Base-by-base conservation (phyloP, 2,888 invertebrate species). In the Xestia c-nigrum region DNA sequence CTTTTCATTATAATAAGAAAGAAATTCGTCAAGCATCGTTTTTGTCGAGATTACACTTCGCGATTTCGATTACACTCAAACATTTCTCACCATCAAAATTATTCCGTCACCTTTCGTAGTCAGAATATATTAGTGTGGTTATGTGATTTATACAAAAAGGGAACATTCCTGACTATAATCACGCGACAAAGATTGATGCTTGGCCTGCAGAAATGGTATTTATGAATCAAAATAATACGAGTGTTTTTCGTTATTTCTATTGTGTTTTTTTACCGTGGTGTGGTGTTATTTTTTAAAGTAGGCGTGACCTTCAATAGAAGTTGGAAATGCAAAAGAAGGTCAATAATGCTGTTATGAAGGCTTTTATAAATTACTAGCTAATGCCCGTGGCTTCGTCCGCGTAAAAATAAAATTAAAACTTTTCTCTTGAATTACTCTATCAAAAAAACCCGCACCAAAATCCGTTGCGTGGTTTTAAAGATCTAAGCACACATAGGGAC, bases 181-280 rank as follows among this genome's bases (percentile, higher is more conserved):
- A 84, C 72, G 69, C 57, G 82, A 88, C 85, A 84, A 75, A 64
- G 87, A 88, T 88, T 88, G 76, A 88, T 88, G 85, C 69, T 83
- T 72, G 76, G 38, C 38, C 40, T 61, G 40, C 47, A 72, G 47
- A 78, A 75, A 80, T 65, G 63, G 47, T 77, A 73, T 75, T 72
- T 84, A 64, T 68, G 52, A 80, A 78, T 84, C 71, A 72, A 84
- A 80, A 80, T 88, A 84, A 82, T 75, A 74, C 47, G n/a, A 52
- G 57, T 5, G 46, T 24, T 72, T 24, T 70, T 59, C 40, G 21
- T 64, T 52, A 50, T 31, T 71, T 65, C 68, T 57, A 19, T 77
- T 69, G 69, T 78, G 52, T 82, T 80, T 80, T 84, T 69, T 19
- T 38, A 47, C 43, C 57, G 63, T 66, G 9, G 10, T 78, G 57